Evolutionary conservation across 2,888 invertebrate species (phyloP), one percentile per base, ranked within the genome.

Genomic region (Megamerina dolium): DNA sequence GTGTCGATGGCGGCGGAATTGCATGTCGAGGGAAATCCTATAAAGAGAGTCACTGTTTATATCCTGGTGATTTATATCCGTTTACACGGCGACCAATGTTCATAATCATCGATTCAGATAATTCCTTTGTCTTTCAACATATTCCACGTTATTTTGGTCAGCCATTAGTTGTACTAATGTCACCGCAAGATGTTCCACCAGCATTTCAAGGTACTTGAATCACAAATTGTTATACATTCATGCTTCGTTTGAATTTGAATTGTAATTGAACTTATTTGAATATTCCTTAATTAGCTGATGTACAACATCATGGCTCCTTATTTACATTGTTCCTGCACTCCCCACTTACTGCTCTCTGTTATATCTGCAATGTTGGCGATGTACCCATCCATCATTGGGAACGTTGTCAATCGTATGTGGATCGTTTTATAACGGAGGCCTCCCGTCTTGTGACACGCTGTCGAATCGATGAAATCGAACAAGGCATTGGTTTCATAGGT

Each of bases 261-360:
- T n/a, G n/a, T n/a, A n/a, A n/a, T n/a, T n/a, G n/a, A 34, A 34
- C 8, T 13, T 14, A 17, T 10, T 9, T 29, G 16, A 38, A 29
- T 18, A 37, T 2, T 26, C 14, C 21, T 26, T 18, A 26, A 23
- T 8, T 61, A 75, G 67, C 77, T 77, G 89, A 87, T 73, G 81
- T 84, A 58, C 84, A 84, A 63, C 83, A 83, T 77, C 85, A 90
- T 63, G 96, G 95, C 48, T 92, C 87, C 63, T 76, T 96, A 56
- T 93, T 96, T 74, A 95, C 95, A 19, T 76, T 95, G 67, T 96
- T 96, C 77, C 82, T 96, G 57, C 93, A 95, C 74, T 87, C 89
- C 63, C 95, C 96, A 33, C 76, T 95, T 64, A 87, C 89, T 61
- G 92, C 90, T 51, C 83, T 95, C 66, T 93, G 93, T 75, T 85